Conservation (phyloP, 2,888 invertebrate genomes). For the Aromia moschata region DNA sequence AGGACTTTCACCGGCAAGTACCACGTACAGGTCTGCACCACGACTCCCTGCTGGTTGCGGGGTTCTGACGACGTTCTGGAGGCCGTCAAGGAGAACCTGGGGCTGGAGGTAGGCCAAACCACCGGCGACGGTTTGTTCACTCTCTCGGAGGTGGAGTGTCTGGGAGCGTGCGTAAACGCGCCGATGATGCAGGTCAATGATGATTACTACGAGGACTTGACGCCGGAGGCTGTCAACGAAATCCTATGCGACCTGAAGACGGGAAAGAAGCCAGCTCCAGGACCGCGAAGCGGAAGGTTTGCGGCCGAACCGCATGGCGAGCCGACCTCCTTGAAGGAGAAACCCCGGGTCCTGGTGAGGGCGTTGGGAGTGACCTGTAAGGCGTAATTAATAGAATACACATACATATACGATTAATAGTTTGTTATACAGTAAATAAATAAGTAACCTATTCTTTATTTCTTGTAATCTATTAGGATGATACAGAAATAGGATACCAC, state of each 20-base stretch:
- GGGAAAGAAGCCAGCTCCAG: conserved; percentile 85
- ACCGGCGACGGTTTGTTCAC: conserved; percentile 89
- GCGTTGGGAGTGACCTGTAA: conserved; percentile 78
- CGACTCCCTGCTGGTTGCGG: conserved; percentile 97
- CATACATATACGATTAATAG: neutral
- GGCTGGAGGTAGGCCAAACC: conserved; percentile 79
- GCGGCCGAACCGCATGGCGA: conserved; percentile 91
- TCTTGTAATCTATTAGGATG: no score
- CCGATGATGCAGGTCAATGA: conserved; percentile 99
- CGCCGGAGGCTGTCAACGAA: conserved; percentile 83
- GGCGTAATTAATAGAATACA: neutral
- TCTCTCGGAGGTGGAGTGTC: conserved; percentile 95
- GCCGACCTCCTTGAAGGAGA: conserved; percentile 85
- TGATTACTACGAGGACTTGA: conserved; percentile 97
- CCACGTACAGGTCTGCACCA: conserved; percentile 96
- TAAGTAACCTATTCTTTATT: no score
- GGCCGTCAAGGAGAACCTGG: conserved; percentile 68
- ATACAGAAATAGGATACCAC: no score
- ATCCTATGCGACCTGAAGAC: conserved; percentile 89
- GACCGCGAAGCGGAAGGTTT: conserved; percentile 91
- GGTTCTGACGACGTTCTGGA: conserved; percentile 92
- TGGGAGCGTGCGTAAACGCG: conserved; percentile 99
- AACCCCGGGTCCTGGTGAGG: conserved; percentile 93
- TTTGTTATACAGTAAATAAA: neutral
- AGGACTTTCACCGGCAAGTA: conserved; percentile 94